phyloP scores from a whole-genome alignment of 2,888 invertebrate species.

The Dicranocentrus wangi region DNA sequence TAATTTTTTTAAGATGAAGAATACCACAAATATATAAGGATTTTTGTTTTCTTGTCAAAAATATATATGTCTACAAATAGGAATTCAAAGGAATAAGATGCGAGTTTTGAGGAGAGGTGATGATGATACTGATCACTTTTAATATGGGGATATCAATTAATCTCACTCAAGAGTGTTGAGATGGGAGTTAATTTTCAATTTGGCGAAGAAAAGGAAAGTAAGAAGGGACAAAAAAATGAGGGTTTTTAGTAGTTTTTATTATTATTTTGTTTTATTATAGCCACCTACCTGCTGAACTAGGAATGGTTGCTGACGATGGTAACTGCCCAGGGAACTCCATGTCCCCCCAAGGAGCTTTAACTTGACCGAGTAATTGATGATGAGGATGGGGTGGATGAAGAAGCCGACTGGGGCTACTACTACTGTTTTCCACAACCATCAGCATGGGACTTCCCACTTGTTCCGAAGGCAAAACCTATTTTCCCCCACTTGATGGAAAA shows the following conservation, averaged over 20 bases:
- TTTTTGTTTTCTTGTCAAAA: too few relatives aligned
- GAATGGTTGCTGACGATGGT: slow-evolving; percentile 69
- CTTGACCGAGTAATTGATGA: slow-evolving; percentile 37
- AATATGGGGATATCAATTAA: too few relatives aligned
- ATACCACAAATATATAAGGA: too few relatives aligned
- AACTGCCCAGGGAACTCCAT: slow-evolving; percentile 73
- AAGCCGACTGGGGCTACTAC: slow-evolving; percentile 72
- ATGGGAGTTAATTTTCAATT: too few relatives aligned
- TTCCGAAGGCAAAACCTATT: neutral
- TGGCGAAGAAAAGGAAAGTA: neutral
- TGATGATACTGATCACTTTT: too few relatives aligned
- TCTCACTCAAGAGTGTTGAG: too few relatives aligned
- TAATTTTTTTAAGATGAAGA: too few relatives aligned
- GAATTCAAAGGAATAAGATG: too few relatives aligned
- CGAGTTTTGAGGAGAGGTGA: too few relatives aligned
- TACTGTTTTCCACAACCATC: slow-evolving; percentile 73
- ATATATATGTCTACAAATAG: too few relatives aligned
- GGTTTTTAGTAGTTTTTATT: too few relatives aligned
- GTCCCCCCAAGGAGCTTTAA: slow-evolving; percentile 70
- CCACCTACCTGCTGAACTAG: slow-evolving; percentile 70
- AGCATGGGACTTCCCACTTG: slow-evolving; percentile 67
- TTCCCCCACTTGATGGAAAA: neutral
- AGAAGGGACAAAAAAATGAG: too few relatives aligned
- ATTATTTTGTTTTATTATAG: neutral
- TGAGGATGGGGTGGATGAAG: slow-evolving; percentile 57